Evolutionary conservation across 2,797 vertebrate genomes (phyloP).

Genomic region (Pipistrellus nathusii): DNA sequence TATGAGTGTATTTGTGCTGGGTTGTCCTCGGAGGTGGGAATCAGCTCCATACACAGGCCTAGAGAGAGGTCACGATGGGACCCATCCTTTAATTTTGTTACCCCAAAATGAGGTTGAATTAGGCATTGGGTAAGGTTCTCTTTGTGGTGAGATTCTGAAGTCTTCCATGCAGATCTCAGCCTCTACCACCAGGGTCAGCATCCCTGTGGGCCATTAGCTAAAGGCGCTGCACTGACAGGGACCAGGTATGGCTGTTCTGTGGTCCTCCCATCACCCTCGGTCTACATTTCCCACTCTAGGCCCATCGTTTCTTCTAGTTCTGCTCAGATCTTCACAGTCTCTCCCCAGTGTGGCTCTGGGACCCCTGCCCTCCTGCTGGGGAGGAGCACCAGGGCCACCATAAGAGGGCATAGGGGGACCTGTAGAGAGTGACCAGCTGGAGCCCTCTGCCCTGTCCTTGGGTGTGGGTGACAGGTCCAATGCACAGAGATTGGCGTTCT

Average conservation of each 20-base stretch:
- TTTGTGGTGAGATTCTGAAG: neutral
- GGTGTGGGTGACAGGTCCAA: neutral
- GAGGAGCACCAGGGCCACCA: neutral
- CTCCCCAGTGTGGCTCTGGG: neutral
- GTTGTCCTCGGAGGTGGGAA: neutral
- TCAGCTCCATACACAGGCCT: neutral
- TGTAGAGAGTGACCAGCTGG: neutral
- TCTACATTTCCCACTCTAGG: neutral
- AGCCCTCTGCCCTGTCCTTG: neutral
- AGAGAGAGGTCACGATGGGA: neutral
- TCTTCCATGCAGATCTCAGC: neutral
- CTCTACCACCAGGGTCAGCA: accelerated
- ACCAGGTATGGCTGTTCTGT: accelerated
- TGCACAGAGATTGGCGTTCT: neutral
- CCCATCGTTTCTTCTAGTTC: neutral
- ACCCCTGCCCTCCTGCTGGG: neutral
- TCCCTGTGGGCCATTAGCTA: neutral
- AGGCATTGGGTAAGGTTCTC: neutral
- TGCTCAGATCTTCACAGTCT: neutral
- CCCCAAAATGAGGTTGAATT: neutral
- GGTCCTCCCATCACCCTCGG: accelerated
- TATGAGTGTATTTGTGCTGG: accelerated
- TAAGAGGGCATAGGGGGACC: accelerated
- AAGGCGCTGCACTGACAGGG: no score
- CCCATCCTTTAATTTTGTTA: neutral